phyloP scores from a whole-genome alignment of 2,797 vertebrate species.

The Gallinago solitaria region DNA sequence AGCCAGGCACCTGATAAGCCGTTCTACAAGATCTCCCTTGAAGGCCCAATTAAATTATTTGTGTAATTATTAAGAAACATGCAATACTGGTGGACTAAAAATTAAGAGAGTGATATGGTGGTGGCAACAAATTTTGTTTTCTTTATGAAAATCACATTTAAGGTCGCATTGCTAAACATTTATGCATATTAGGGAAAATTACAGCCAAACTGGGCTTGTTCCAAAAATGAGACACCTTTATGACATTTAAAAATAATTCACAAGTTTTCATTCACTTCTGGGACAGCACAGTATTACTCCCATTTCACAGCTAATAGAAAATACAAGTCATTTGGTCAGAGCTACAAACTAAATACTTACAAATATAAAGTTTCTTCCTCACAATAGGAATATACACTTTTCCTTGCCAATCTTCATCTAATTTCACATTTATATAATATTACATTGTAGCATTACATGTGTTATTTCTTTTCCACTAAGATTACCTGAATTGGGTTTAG shows the following conservation, averaged over 20 bases:
- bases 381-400: background rate
- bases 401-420: background rate
- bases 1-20: background rate
- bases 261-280: background rate
- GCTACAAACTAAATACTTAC: background rate
- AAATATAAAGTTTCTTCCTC: background rate
- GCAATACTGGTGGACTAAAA: background rate
- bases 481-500: background rate
- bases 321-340: background rate
- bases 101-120: background rate
- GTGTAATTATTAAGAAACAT: background rate
- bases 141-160: background rate
- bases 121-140: background rate
- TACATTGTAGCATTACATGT: background rate
- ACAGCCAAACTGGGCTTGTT: background rate
- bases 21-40: background rate
- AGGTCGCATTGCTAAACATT: background rate
- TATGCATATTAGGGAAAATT: background rate
- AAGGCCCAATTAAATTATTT: background rate
- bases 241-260: background rate
- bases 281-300: background rate
- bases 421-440: background rate
- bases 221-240: background rate
- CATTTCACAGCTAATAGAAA: background rate
- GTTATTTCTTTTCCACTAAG: background rate